Evolutionary conservation across 2,888 invertebrate genomes (phyloP), one percentile per base, ranked within the genome.

Genomic region (Pristionchus maxplancki): DNA sequence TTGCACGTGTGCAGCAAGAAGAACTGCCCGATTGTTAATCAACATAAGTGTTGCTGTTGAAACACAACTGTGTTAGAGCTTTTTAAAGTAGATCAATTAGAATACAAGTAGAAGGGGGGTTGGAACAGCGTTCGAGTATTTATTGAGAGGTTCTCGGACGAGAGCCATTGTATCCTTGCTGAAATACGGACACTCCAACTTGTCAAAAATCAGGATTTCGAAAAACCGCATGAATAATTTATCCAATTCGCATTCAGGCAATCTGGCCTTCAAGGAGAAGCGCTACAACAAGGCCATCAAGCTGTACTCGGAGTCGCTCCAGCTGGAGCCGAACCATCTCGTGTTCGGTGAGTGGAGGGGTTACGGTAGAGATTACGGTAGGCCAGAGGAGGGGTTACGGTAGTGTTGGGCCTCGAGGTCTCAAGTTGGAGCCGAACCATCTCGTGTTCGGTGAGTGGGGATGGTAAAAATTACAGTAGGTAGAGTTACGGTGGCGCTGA

Each of bases 261-360:
- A 97, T 95, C 96, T 96, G 86, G 97, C 97, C 94, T 96, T 97
- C 78, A 96, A 96, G 94, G 96, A 96, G 91, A 96, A 96, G 87
- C 97, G 97, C 94, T 97, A 95, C 95, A 96, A 96, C 91, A 97
- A 97, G 95, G 97, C 97, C 9, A 96, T 97, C 89, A 95, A 97
- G 89, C 96, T 97, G 95, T 97, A 97, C 94, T 97, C 97, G 0
- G 96, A 97, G 92, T 97, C 97, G 3, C 96, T 97, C 91, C 97
- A 97, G 95, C 94, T 96, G 92, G 97, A 97, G 91, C 96, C 96
- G 15, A 96, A 96, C 90, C 97, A 90, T n/a, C n/a, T 90, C 9
- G 91, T 92, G 15, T 89, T 91, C 31, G 90, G 91, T 91, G 31
- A 67, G 89, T 87, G 44, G 48, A n/a, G n/a, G 40, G 37, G 28